A percentile compares a stretch with the other conserved stretches of the same genome.
phyloP scores from a whole-genome alignment of 2,797 vertebrate species.

The Notolepis coatsorum region DNA sequence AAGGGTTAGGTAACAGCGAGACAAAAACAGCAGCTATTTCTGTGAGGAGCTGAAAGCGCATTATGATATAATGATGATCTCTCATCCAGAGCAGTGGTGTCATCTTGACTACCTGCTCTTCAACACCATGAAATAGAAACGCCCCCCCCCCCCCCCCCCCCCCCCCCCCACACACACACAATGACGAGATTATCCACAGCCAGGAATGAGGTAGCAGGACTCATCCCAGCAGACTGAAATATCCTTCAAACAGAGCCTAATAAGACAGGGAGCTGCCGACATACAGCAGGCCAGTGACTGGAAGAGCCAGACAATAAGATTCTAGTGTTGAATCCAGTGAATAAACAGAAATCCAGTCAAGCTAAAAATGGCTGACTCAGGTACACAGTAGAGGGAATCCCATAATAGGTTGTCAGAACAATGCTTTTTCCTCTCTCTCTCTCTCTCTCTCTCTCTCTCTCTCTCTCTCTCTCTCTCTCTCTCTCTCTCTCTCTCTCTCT shows the following conservation, averaged over 20 bases:
- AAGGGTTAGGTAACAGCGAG: slow-evolving; percentile 18
- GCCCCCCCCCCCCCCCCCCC: too few relatives aligned
- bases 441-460: background rate
- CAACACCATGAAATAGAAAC: slow-evolving; percentile 45
- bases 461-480: background rate
- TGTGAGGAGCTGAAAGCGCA: slow-evolving; percentile 31
- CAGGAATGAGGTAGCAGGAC: slow-evolving; percentile 36
- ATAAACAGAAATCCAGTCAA: slow-evolving; percentile 56
- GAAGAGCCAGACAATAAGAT: slow-evolving; percentile 40
- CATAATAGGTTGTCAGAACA: slow-evolving; percentile 16
- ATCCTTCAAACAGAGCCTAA: slow-evolving; percentile 36
- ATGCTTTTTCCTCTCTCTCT: slow-evolving; percentile 5
- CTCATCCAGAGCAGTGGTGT: slow-evolving; percentile 50
- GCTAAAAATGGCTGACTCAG: slow-evolving; percentile 74
- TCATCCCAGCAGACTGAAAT: slow-evolving; percentile 41
- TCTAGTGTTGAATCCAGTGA: slow-evolving; percentile 42
- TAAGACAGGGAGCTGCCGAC: slow-evolving; percentile 44
- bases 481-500: slow-evolving; percentile 5
- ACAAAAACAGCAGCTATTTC: slow-evolving; percentile 20
- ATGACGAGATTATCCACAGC: slow-evolving; percentile 55
- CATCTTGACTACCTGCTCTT: slow-evolving; percentile 42
- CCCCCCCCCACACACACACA: too few relatives aligned
- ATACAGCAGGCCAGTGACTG: slow-evolving; percentile 36
- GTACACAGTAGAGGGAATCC: slow-evolving; percentile 30
- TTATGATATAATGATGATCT: slow-evolving; percentile 59